These are phyloP conservation scores for Notarius lentiginosus DNA, from an alignment of 2,113 vertebrate species.

Conservation along the genomic window DNA sequence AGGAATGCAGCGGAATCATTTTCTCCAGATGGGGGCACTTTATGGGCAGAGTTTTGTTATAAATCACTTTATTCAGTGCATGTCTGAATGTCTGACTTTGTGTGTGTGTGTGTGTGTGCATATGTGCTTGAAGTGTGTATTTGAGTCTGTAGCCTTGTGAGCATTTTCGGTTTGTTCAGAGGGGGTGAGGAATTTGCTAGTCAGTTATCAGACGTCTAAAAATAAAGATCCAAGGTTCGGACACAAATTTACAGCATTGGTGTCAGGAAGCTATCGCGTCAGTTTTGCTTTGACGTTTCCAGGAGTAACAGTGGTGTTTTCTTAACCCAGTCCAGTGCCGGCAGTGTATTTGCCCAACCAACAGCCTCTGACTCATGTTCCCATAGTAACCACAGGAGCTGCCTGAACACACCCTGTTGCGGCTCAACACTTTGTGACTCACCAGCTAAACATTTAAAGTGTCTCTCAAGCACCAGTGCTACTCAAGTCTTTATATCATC, in stretches of 20 bases:
- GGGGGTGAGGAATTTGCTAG: slow-evolving; percentile 9
- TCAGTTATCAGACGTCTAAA: slow-evolving; percentile 4
- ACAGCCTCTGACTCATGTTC: slow-evolving; percentile 60
- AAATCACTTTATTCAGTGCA: slow-evolving; percentile 24
- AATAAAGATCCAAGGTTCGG: background rate
- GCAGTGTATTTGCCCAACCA: slow-evolving; percentile 66
- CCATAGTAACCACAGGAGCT: slow-evolving; percentile 61
- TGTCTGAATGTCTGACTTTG: background rate
- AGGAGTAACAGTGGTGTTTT: slow-evolving; percentile 56
- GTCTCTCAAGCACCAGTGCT: slow-evolving; percentile 7
- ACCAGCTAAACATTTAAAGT: slow-evolving; percentile 58
- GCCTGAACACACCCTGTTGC: slow-evolving; percentile 67
- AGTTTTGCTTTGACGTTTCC: slow-evolving; percentile 66
- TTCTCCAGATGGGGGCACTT: slow-evolving; percentile 60
- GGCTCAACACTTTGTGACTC: slow-evolving; percentile 66
- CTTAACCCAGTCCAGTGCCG: slow-evolving; percentile 52
- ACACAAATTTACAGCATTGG: background rate
- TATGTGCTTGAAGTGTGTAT: background rate
- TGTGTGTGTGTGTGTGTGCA: background rate
- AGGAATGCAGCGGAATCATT: slow-evolving; percentile 61
- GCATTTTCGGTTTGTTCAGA: slow-evolving; percentile 10
- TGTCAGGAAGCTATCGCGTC: slow-evolving; percentile 8
- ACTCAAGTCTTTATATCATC: background rate
- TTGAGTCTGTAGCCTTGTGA: slow-evolving; percentile 43
- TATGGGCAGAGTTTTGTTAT: slow-evolving; percentile 39